phyloP scores from a whole-genome alignment of 2,888 invertebrate genomes.

The Cosmia pyralina region DNA sequence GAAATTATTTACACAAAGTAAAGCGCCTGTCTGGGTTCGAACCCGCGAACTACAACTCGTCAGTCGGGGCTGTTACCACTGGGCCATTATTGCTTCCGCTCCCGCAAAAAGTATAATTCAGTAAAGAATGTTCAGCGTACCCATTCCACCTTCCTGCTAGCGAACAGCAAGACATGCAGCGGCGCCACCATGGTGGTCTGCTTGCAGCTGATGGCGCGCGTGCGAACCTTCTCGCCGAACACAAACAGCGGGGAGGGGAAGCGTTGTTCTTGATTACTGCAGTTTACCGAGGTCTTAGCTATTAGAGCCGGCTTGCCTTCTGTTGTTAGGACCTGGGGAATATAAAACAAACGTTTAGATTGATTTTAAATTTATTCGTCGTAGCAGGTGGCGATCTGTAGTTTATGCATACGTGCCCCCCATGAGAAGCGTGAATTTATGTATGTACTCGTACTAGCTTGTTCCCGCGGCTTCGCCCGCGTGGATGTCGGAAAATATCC shows the following conservation, averaged over 20 bases:
- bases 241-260: constrained; percentile 99
- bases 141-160: constrained; percentile 95
- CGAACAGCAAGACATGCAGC: constrained; percentile 97
- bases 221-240: constrained; percentile 99
- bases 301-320: constrained; percentile 98
- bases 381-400: no score
- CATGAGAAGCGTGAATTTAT: no score
- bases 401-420: no score
- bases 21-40: no score
- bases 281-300: constrained; percentile 99
- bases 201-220: constrained; percentile 98
- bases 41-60: no score
- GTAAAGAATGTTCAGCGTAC: background rate
- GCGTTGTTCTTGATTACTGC: constrained; percentile 94
- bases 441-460: no score
- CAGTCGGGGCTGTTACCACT: no score
- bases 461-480: no score
- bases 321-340: constrained; percentile 95
- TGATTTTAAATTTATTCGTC: background rate
- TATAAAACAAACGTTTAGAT: background rate
- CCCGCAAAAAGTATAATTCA: background rate
- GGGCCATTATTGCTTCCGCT: no score
- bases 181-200: constrained; percentile 98
- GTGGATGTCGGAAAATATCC: no score
- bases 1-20: no score